A percentile compares a stretch with the other conserved stretches of the same genome.
Conservation (phyloP, 2,888 invertebrate species). For the Amphipoea lucens region DNA sequence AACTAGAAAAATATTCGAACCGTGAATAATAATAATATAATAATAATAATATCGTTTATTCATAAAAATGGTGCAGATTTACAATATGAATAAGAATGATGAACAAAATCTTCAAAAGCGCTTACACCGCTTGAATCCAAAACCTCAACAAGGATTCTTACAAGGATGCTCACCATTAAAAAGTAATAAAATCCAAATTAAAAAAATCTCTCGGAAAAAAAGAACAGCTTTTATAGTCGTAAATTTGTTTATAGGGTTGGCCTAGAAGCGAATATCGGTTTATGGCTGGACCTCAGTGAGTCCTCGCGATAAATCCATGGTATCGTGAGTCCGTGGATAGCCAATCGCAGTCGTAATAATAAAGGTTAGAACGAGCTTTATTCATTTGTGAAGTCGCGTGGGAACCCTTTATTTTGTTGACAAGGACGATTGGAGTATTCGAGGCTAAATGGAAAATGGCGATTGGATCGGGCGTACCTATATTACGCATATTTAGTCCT, state of each 20-base stretch:
- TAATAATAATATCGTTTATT: no score
- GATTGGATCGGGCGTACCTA: slow-evolving; percentile 25
- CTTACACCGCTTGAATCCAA: slow-evolving; percentile 40
- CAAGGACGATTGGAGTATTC: slow-evolving; percentile 47
- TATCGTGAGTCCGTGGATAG: slow-evolving; percentile 76
- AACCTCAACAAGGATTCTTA: slow-evolving; percentile 37
- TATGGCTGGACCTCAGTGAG: slow-evolving; percentile 68
- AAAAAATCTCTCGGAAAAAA: slow-evolving; percentile 54
- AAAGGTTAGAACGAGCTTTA: slow-evolving; percentile 69
- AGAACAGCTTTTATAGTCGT: slow-evolving; percentile 45
- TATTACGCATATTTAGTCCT: slow-evolving; percentile 39
- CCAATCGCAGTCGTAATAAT: slow-evolving; percentile 77
- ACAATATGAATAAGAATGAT: no score
- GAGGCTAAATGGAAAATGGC: slow-evolving; percentile 41
- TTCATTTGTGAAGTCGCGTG: slow-evolving; percentile 72
- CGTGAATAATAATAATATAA: no score
- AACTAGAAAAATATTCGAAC: not conserved
- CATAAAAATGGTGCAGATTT: no score
- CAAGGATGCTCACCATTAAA: slow-evolving; percentile 75
- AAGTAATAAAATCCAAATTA: slow-evolving; percentile 80
- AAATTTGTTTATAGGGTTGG: slow-evolving; percentile 60
- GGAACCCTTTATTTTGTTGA: slow-evolving; percentile 69
- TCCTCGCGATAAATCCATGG: slow-evolving; percentile 75
- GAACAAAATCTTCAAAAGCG: slow-evolving; percentile 35
- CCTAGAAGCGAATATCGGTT: slow-evolving; percentile 69